phyloP scores from a whole-genome alignment of 1,140 invertebrate genomes.

The Agrypnia vestita region DNA sequence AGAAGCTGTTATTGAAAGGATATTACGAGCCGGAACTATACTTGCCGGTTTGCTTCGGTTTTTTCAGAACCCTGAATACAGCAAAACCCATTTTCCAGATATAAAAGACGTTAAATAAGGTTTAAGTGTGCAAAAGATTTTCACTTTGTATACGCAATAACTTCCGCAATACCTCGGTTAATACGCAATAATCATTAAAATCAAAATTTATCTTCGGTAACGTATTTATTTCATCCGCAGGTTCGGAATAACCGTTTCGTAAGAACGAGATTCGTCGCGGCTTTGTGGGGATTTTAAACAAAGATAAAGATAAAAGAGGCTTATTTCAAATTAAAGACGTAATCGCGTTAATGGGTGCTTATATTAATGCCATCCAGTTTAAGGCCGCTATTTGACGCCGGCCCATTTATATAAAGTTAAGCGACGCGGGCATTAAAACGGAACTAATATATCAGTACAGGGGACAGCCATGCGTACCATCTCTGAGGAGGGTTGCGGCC shows the following conservation, averaged over 20 bases:
- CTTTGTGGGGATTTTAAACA: conserved; percentile 37
- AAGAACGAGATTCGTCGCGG: conserved; percentile 25
- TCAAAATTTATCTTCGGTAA: conserved; percentile 21
- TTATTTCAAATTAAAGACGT: conserved; percentile 47
- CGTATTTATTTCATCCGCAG: conserved; percentile 14
- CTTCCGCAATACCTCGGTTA: not conserved
- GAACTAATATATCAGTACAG: conserved; percentile 35
- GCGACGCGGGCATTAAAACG: conserved; percentile 21
- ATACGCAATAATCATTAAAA: conserved; percentile 33
- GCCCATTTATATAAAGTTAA: conserved; percentile 39
- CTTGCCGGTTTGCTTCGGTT: no score
- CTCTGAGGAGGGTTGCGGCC: conserved; percentile 18
- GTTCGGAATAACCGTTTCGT: conserved; percentile 25
- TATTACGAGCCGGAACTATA: no score
- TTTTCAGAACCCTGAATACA: not conserved
- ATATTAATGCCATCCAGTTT: conserved; percentile 39
- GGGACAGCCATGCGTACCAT: conserved; percentile 12
- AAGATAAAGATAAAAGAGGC: conserved; percentile 39
- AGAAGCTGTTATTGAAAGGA: no score
- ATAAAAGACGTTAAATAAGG: not conserved
- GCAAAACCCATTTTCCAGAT: not conserved
- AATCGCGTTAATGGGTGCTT: conserved; percentile 46
- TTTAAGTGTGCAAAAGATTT: conserved; percentile 1
- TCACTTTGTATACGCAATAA: not conserved
- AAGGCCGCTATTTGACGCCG: conserved; percentile 19